A percentile compares a stretch with the other conserved stretches of the same genome.
phyloP scores from a whole-genome alignment of 2,113 vertebrate genomes.

The Sinocyclocheilus anophthalmus region DNA sequence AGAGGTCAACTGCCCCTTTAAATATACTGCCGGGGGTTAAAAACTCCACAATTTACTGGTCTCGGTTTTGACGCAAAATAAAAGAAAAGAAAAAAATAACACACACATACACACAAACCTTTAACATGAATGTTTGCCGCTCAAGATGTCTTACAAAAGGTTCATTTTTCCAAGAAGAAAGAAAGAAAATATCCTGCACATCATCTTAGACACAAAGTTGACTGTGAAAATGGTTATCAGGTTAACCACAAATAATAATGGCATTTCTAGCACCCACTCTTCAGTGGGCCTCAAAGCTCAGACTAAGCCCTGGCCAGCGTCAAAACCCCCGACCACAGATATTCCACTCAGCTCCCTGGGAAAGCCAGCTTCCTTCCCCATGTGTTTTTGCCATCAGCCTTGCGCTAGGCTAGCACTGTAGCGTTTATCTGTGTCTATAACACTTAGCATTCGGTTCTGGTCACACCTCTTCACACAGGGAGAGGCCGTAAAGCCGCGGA shows the following conservation, averaged over 20 bases:
- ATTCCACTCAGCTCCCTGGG: constrained; percentile 56
- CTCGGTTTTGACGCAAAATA: not conserved
- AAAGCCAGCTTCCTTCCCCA: constrained; percentile 65
- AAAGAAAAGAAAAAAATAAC: not conserved
- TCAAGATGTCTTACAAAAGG: not conserved
- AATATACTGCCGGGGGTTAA: not conserved
- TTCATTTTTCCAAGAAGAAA: constrained; percentile 5
- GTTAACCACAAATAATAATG: constrained; percentile 9
- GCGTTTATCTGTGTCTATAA: constrained; percentile 73
- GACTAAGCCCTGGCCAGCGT: constrained; percentile 24
- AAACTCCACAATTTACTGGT: not conserved
- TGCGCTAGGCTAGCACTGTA: constrained; percentile 50
- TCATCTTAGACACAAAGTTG: not conserved
- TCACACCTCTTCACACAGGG: constrained; percentile 71
- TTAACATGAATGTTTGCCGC: not conserved
- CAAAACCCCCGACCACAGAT: not conserved
- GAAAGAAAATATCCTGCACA: not conserved
- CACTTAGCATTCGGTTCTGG: constrained; percentile 68
- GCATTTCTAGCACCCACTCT: constrained; percentile 28
- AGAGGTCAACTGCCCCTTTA: not conserved
- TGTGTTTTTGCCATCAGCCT: constrained; percentile 79
- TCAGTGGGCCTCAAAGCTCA: constrained; percentile 36
- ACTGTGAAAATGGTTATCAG: constrained; percentile 33
- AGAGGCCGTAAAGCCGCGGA: constrained; percentile 71
- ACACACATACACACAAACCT: not conserved